A percentile compares a stretch with the other conserved stretches of the same genome.
Conservation (phyloP, 2,888 invertebrate genomes). For the Caenorhabditis zanzibari region DNA sequence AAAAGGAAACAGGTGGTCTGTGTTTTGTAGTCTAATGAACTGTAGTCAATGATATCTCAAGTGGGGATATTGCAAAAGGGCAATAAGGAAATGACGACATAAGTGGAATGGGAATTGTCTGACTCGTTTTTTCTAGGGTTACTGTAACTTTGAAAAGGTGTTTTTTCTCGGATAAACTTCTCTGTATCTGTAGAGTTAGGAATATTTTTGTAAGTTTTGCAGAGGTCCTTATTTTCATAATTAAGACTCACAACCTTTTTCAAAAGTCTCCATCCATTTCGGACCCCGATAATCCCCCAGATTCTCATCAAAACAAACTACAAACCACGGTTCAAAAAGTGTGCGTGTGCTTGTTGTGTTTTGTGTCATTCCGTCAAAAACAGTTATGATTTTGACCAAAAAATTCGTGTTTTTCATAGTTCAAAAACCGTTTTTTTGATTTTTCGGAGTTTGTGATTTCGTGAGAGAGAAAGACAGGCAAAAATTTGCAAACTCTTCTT, state of each 20-base stretch:
- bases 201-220: too few relatives aligned
- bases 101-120: too few relatives aligned
- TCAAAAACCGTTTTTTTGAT: not conserved
- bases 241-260: too few relatives aligned
- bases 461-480: not conserved
- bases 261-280: too few relatives aligned
- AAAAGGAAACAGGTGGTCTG: not conserved
- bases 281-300: too few relatives aligned
- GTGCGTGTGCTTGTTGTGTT: not conserved
- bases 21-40: slow-evolving; percentile 13
- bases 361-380: not conserved
- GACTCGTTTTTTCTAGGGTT: not conserved
- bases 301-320: slow-evolving; percentile 6
- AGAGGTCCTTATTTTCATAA: too few relatives aligned
- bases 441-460: slow-evolving; percentile 7
- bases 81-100: not conserved
- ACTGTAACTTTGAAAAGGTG: too few relatives aligned
- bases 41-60: slow-evolving; percentile 25
- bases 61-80: not conserved
- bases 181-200: too few relatives aligned
- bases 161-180: too few relatives aligned
- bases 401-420: slow-evolving; percentile 5
- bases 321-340: slow-evolving; percentile 25
- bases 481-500: not conserved
- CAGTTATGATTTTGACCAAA: not conserved